phyloP scores from a whole-genome alignment of 2,888 invertebrate species.

The Mythimna vitellina region DNA sequence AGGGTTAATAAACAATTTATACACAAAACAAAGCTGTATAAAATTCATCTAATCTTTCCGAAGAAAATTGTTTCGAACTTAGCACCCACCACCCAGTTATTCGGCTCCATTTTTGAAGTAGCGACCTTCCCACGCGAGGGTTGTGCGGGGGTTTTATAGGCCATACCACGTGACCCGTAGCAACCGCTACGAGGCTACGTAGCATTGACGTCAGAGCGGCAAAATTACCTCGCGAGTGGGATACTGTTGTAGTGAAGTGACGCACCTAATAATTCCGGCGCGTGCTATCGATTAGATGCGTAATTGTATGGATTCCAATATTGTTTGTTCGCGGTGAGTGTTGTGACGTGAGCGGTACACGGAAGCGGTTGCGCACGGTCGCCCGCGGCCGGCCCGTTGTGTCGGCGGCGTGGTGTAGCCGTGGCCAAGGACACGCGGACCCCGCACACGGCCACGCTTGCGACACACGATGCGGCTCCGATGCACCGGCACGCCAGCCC shows the following conservation, averaged over 20 bases:
- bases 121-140: constrained; percentile 71
- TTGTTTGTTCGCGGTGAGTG: constrained; percentile 50
- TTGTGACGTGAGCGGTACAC: constrained; percentile 78
- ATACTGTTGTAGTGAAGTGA: constrained; percentile 60
- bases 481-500: constrained; percentile 49
- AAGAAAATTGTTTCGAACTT: constrained; percentile 67
- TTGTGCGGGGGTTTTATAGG: constrained; percentile 63
- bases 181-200: constrained; percentile 68
- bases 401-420: constrained; percentile 62
- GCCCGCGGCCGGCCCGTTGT: constrained; percentile 71
- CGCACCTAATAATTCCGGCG: constrained; percentile 68
- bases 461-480: constrained; percentile 74
- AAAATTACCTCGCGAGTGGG: constrained; percentile 67
- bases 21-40: constrained; percentile 65
- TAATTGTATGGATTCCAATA: constrained; percentile 64
- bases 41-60: constrained; percentile 61
- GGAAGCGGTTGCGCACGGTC: constrained; percentile 85
- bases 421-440: constrained; percentile 82
- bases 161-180: constrained; percentile 76
- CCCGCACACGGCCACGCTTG: constrained; percentile 76
- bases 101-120: constrained; percentile 71
- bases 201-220: constrained; percentile 81
- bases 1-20: constrained; percentile 61
- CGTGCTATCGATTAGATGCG: constrained; percentile 71
- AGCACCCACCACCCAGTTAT: constrained; percentile 66